These are phyloP conservation scores for Caenorhabditis sp. DNA, from an alignment of 2,888 invertebrate species.

Conservation along the genomic window DNA sequence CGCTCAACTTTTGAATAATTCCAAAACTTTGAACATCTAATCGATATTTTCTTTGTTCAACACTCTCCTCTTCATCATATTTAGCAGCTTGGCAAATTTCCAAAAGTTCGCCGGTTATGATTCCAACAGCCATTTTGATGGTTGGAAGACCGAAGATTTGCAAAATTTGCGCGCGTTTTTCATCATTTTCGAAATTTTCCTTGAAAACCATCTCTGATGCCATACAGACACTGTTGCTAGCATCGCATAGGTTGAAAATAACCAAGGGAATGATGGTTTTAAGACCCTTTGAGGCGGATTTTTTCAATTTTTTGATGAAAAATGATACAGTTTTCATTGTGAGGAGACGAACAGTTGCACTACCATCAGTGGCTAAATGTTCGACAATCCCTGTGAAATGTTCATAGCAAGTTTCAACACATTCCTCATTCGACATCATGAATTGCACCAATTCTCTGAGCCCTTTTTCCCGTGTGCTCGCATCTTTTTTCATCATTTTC, in stretches of 20 bases:
- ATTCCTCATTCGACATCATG: conserved; percentile 19
- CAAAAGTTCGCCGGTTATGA: conserved; percentile 8
- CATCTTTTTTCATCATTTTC: conserved; percentile 61
- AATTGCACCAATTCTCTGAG: conserved; percentile 34
- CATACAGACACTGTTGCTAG: conserved; percentile 26
- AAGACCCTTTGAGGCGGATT: conserved; percentile 43
- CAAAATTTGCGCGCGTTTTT: conserved; percentile 35
- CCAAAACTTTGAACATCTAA: conserved; percentile 25
- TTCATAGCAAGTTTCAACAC: conserved; percentile 25
- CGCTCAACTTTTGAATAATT: conserved; percentile 5
- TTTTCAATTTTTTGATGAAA: conserved; percentile 45
- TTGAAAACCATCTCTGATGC: conserved; percentile 43
- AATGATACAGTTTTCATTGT: conserved; percentile 38
- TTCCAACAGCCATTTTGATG: conserved; percentile 23
- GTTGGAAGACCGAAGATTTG: conserved; percentile 32
- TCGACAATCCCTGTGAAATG: conserved; percentile 37
- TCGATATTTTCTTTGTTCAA: conserved; percentile 20
- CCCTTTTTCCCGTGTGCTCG: conserved; percentile 60
- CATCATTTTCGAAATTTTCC: conserved; percentile 49
- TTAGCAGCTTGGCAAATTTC: conserved; percentile 13
- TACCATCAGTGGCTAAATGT: conserved; percentile 42
- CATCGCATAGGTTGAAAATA: conserved; percentile 37
- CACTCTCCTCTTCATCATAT: conserved; percentile 28
- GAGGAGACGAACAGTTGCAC: conserved; percentile 42
- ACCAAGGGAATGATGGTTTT: conserved; percentile 47